Evolutionary conservation across 2,797 vertebrate genomes (phyloP).

Genomic region (Streptopelia turtur): DNA sequence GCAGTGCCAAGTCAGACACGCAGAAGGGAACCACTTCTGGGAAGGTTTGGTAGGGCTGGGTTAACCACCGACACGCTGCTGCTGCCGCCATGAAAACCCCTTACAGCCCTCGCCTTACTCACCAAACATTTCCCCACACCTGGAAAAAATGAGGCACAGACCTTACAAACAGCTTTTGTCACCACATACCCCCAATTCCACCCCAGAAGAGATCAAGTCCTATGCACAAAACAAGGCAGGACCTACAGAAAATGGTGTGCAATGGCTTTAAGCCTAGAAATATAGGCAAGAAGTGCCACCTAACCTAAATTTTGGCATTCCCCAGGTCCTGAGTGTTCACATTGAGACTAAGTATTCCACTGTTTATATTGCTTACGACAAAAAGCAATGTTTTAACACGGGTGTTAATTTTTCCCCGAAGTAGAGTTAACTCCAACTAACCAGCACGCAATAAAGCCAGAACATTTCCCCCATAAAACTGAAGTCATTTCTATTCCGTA

Average conservation of each 20-base stretch:
- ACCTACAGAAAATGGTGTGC: background rate
- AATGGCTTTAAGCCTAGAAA: background rate
- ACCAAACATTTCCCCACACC: background rate
- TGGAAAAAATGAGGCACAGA: background rate
- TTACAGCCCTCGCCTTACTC: background rate
- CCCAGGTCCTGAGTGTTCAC: background rate
- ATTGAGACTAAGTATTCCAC: background rate
- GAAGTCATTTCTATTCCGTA: background rate
- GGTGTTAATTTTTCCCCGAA: background rate
- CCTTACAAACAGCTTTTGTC: background rate
- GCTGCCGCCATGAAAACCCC: background rate
- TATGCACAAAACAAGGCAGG: rapidly evolving
- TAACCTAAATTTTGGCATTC: background rate
- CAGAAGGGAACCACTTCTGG: background rate
- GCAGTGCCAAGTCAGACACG: rapidly evolving
- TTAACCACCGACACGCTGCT: background rate
- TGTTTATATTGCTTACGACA: background rate
- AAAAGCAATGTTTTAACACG: background rate
- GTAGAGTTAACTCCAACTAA: background rate
- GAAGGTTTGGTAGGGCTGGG: background rate
- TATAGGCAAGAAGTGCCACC: rapidly evolving
- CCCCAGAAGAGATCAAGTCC: background rate
- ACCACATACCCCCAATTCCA: rapidly evolving
- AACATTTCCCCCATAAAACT: background rate
- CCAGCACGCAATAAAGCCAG: background rate